These are phyloP conservation scores for Chionoecetes opilio DNA, from an alignment of 1,140 invertebrate species.

Conservation along the genomic window DNA sequence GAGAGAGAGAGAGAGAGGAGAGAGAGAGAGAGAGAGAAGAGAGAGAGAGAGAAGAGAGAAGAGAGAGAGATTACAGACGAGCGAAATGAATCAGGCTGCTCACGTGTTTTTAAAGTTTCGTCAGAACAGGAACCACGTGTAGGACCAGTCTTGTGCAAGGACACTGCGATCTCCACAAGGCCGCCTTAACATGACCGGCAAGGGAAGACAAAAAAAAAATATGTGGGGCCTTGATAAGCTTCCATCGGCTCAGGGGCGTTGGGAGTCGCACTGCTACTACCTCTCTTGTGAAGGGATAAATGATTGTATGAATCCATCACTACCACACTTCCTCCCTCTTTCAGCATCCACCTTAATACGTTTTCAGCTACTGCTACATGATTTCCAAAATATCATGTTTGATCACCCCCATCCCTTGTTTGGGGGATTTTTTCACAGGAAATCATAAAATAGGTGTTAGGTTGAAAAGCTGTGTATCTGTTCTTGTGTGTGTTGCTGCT, in stretches of 20 bases:
- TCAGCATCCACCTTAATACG: neutral
- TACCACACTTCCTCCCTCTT: neutral
- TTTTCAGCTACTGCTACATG: no score
- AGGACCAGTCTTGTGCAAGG: neutral
- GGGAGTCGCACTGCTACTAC: neutral
- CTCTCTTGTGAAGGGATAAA: neutral
- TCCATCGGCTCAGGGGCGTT: neutral
- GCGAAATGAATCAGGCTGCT: neutral
- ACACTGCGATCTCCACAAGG: neutral
- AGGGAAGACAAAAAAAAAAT: neutral
- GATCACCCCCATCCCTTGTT: no score
- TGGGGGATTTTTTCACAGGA: no score
- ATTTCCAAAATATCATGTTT: no score
- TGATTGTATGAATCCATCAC: neutral
- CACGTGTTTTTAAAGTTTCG: neutral
- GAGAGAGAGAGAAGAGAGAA: neutral
- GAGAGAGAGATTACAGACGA: neutral
- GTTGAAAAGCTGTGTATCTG: no score
- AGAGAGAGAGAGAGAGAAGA: neutral
- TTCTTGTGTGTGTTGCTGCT: no score
- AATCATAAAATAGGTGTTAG: no score
- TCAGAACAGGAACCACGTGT: neutral
- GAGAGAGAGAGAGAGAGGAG: neutral
- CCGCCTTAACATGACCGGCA: neutral
- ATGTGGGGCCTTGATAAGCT: neutral